Base-by-base conservation (phyloP, 2,113 vertebrate genomes). In the Tapirus terrestris region DNA sequence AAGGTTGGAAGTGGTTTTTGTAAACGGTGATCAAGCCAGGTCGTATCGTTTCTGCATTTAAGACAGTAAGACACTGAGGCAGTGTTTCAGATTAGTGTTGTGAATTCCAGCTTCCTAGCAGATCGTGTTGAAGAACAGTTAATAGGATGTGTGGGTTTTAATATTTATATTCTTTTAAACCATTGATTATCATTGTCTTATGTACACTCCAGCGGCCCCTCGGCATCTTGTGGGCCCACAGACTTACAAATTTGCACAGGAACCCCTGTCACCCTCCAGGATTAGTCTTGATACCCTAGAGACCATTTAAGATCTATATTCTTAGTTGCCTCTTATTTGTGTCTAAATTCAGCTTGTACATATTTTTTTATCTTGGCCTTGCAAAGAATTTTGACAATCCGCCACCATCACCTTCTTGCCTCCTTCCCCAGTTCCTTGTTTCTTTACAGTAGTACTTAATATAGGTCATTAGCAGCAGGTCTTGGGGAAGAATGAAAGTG, bases 41-140 rank as follows among this genome's bases (percentile, higher is more conserved):
- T 43, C n/a, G 3, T 1, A 17, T 23, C 2, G 0, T 20, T 68
- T 21, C 36, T 89, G 70, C 5, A 0, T n/a, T 16, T 36, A 23
- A 18, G 16, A 18, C 2, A 1, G 29, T 9, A 20, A 65, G 27
- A 8, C 6, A 17, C 33, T 1, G 16, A 56, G 75, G 23, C 29
- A 43, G 51, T 20, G 0, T 13, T 23, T 70, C 18, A 4, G 0
- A 21, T 16, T 31, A 43, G n/a, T 18, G 0, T 3, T 13, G 25
- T 33, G 91, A 53, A n/a, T 43, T 25, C 9, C 36, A 5, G 33
- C 58, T 61, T 43, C 75, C 13, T 6, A 5, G 68, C 3, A 4
- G 8, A 1, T 21, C 5, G 0, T 2, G 2, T 8, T 10, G 29
- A 33, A 75, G 61, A 72, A 31, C 6, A 36, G 3, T 25, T 13